Conservation (phyloP, 2,113 vertebrate genomes). For the Labrus mixtus region DNA sequence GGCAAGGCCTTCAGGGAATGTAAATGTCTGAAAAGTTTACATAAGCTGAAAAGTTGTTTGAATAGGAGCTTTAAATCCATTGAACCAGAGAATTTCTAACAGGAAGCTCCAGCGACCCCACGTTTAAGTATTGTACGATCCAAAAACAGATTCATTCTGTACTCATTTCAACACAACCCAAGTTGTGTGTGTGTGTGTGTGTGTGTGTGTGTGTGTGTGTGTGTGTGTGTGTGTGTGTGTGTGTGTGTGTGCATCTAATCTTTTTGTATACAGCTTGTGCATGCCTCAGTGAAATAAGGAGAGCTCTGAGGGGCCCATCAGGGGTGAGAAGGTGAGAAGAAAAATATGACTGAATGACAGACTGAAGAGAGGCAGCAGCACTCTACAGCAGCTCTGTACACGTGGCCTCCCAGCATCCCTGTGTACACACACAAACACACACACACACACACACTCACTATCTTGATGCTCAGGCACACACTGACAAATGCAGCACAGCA, state of each 20-base stretch:
- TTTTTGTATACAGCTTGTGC: conserved; percentile 14
- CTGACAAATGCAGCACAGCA: conserved; percentile 9
- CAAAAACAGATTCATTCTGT: background rate
- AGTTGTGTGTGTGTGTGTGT: background rate
- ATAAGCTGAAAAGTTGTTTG: background rate
- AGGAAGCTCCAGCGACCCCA: background rate
- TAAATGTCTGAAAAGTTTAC: background rate
- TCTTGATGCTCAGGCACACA: conserved; percentile 16
- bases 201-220: conserved; percentile 2
- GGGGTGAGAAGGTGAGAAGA: conserved; percentile 41
- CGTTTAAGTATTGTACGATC: background rate
- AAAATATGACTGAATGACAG: conserved; percentile 31
- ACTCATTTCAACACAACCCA: background rate
- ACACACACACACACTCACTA: conserved; percentile 1
- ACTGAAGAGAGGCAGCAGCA: conserved; percentile 37
- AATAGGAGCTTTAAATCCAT: background rate
- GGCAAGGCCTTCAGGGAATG: background rate
- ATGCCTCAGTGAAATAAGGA: conserved; percentile 29
- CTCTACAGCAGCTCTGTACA: conserved; percentile 70
- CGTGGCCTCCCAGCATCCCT: conserved; percentile 57
- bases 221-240: conserved; percentile 2
- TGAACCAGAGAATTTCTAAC: background rate
- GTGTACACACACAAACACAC: background rate
- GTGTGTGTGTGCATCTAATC: conserved; percentile 1
- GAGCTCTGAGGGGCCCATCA: conserved; percentile 33